phyloP scores from a whole-genome alignment of 2,113 vertebrate species.

The Larimichthys polyactis region DNA sequence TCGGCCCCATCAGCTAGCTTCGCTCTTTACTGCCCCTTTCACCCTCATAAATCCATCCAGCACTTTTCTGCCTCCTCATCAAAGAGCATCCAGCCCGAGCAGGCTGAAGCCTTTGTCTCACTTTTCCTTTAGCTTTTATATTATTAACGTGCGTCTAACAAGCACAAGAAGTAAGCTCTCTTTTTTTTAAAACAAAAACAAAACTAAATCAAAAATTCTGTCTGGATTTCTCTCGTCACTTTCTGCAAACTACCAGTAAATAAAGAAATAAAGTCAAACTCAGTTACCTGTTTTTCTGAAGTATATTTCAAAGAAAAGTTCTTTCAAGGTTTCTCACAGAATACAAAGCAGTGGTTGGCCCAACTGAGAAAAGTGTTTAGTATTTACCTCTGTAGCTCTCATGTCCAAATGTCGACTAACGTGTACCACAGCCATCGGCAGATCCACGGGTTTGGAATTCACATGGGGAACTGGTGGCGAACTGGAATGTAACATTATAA shows the following conservation, averaged over 20 bases:
- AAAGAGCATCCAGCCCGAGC: slow-evolving; percentile 14
- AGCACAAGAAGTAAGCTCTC: background rate
- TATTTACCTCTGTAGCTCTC: background rate
- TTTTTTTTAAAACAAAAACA: background rate
- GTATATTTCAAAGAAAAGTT: background rate
- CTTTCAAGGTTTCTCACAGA: too few species aligned
- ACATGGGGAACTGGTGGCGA: too few species aligned
- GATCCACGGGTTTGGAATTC: too few species aligned
- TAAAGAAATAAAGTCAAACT: background rate
- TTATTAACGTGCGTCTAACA: background rate
- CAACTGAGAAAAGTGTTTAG: background rate
- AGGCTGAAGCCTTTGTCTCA: background rate
- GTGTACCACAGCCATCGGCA: too few species aligned
- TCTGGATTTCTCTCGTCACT: background rate
- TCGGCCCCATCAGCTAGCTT: slow-evolving; percentile 39
- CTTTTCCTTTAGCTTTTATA: background rate
- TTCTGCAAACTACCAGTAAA: background rate
- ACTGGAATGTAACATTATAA: too few species aligned
- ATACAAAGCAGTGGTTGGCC: too few species aligned
- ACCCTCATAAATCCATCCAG: slow-evolving; percentile 47
- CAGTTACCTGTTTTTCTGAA: background rate
- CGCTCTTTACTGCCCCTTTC: slow-evolving; percentile 37
- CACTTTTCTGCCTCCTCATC: slow-evolving; percentile 52
- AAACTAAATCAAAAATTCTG: background rate
- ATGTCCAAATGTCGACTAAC: background rate